phyloP scores from a whole-genome alignment of 2,888 invertebrate species.

The Lordiphosa andalusiaca region DNA sequence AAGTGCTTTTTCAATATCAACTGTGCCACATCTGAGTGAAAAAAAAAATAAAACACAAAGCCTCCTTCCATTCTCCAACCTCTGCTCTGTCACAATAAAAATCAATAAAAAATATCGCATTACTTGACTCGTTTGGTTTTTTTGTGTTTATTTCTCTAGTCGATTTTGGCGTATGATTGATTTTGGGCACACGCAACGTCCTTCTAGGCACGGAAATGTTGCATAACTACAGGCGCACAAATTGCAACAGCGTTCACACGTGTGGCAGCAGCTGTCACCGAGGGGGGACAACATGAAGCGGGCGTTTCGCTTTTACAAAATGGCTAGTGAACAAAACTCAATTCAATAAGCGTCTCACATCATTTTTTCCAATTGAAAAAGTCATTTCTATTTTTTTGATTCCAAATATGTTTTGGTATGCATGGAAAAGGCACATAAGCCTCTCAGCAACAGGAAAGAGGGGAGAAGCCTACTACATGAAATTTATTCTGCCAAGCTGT shows the following conservation, averaged over 20 bases:
- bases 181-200: constrained; percentile 48
- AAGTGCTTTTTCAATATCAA: constrained; percentile 47
- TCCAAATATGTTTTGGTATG: not conserved
- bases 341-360: constrained; percentile 57
- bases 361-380: constrained; percentile 23
- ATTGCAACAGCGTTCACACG: constrained; percentile 52
- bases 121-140: constrained; percentile 54
- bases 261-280: constrained; percentile 43
- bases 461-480: constrained; percentile 29
- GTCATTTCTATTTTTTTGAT: constrained; percentile 10
- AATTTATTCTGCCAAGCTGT: constrained; percentile 33
- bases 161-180: constrained; percentile 68
- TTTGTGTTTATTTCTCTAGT: constrained; percentile 30
- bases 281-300: constrained; percentile 5
- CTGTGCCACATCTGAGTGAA: constrained; percentile 16
- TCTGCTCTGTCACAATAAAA: constrained; percentile 41
- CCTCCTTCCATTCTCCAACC: not conserved
- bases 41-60: constrained; percentile 15
- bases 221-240: constrained; percentile 58
- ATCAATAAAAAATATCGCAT: constrained; percentile 69
- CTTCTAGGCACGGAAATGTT: constrained; percentile 49
- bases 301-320: constrained; percentile 31
- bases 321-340: constrained; percentile 59
- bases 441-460: constrained; percentile 11
- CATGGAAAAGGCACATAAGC: constrained; percentile 14